phyloP scores from a whole-genome alignment of 2,113 vertebrate species.

The Tapirus terrestris region DNA sequence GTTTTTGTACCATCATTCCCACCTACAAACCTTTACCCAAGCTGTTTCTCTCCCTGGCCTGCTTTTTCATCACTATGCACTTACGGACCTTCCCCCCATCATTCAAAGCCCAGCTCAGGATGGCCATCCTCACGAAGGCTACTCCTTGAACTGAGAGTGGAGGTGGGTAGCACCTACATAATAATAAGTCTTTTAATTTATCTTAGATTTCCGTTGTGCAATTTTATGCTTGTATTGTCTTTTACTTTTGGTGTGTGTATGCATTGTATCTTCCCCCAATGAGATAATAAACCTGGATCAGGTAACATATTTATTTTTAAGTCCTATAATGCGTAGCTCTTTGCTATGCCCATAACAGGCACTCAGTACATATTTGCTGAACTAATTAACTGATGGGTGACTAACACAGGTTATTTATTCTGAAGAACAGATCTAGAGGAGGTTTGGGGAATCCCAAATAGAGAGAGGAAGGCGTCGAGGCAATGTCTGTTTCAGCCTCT shows the following conservation, averaged over 20 bases:
- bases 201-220: neutral
- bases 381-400: neutral
- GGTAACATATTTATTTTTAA: neutral
- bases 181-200: neutral
- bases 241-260: too few relatives aligned
- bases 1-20: neutral
- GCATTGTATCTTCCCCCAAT: rapidly evolving
- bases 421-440: neutral
- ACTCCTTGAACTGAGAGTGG: neutral
- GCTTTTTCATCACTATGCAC: neutral
- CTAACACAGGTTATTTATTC: neutral
- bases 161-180: neutral
- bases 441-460: neutral
- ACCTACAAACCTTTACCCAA: rapidly evolving
- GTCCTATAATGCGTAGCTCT: neutral
- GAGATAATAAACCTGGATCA: neutral
- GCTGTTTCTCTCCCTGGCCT: neutral
- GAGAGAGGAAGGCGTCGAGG: neutral
- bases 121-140: neutral
- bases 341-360: neutral
- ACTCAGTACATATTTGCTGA: neutral
- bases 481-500: neutral
- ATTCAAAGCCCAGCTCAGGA: neutral
- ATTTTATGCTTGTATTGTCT: neutral
- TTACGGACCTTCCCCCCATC: neutral